phyloP scores from a whole-genome alignment of 2,113 vertebrate species.

The Myotis brandtii region DNA sequence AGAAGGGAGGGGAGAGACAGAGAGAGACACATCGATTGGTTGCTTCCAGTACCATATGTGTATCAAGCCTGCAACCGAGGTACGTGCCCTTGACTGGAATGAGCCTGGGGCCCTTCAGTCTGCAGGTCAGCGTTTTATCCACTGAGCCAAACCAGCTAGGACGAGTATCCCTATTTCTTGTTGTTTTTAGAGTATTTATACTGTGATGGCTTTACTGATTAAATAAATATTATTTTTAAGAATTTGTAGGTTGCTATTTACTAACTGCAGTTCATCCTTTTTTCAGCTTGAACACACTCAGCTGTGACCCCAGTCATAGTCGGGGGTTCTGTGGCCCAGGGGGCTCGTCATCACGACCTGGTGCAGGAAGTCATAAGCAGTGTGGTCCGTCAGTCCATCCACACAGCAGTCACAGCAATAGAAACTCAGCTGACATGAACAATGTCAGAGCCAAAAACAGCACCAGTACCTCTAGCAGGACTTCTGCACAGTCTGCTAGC shows the following conservation, averaged over 20 bases:
- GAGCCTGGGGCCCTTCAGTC: no score
- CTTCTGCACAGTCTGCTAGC: slow-evolving; percentile 88
- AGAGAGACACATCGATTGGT: no score
- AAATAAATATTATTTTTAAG: neutral
- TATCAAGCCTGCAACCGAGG: no score
- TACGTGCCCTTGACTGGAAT: no score
- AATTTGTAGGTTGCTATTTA: neutral
- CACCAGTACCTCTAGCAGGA: slow-evolving; percentile 85
- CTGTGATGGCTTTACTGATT: neutral
- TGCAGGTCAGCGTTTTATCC: no score
- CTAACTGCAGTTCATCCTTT: slow-evolving; percentile 64
- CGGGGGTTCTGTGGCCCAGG: slow-evolving; percentile 90
- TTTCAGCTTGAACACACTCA: slow-evolving; percentile 91
- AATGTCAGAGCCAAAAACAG: slow-evolving; percentile 88
- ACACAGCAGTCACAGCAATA: slow-evolving; percentile 87
- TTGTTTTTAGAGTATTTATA: neutral
- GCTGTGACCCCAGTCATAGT: slow-evolving; percentile 89
- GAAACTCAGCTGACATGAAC: slow-evolving; percentile 88
- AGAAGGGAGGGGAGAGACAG: no score
- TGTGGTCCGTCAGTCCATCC: slow-evolving; percentile 84
- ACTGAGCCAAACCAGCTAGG: no score
- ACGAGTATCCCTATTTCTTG: neutral
- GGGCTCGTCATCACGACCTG: slow-evolving; percentile 85
- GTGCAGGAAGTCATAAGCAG: slow-evolving; percentile 88
- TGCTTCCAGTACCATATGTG: no score